A percentile compares a stretch with the other conserved stretches of the same genome.
Conservation (phyloP, 2,797 vertebrate species). For the Syncerus caffer region DNA sequence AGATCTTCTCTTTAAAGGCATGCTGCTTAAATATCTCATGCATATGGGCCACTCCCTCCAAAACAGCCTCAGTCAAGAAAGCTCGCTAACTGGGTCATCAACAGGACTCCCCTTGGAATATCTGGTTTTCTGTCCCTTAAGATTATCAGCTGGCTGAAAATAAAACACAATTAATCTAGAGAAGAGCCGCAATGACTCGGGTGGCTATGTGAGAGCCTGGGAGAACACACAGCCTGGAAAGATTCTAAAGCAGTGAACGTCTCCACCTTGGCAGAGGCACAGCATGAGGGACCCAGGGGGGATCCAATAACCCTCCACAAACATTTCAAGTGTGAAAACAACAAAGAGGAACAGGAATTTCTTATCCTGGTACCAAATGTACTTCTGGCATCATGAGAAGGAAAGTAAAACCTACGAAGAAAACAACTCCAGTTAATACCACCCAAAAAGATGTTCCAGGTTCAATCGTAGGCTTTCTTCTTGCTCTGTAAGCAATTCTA, state of each 20-base stretch:
- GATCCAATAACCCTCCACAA: conserved; percentile 57
- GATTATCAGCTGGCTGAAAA: conserved; percentile 45
- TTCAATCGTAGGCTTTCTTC: not conserved
- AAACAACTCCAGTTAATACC: conserved; percentile 61
- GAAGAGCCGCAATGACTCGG: not conserved
- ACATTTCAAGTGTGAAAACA: conserved; percentile 68
- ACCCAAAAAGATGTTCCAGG: not conserved
- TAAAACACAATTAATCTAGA: conserved; percentile 39
- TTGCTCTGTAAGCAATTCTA: not conserved
- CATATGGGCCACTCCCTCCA: not conserved
- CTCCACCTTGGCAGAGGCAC: conserved; percentile 34
- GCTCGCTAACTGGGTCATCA: not conserved
- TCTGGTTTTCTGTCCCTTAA: conserved; percentile 48
- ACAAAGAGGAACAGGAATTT: conserved; percentile 55
- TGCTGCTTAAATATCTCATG: not conserved
- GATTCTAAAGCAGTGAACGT: not conserved
- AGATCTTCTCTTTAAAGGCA: conserved; percentile 27
- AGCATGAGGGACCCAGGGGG: not conserved
- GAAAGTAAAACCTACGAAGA: conserved; percentile 27
- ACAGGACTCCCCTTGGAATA: not conserved
- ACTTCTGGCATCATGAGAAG: conserved; percentile 65
- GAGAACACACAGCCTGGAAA: not conserved
- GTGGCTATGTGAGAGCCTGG: not conserved
- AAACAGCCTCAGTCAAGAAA: conserved; percentile 33
- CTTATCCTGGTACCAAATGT: conserved; percentile 72